Evolutionary conservation across 1,140 invertebrate genomes (phyloP).

Genomic region (Philotrypesis tridentata): DNA sequence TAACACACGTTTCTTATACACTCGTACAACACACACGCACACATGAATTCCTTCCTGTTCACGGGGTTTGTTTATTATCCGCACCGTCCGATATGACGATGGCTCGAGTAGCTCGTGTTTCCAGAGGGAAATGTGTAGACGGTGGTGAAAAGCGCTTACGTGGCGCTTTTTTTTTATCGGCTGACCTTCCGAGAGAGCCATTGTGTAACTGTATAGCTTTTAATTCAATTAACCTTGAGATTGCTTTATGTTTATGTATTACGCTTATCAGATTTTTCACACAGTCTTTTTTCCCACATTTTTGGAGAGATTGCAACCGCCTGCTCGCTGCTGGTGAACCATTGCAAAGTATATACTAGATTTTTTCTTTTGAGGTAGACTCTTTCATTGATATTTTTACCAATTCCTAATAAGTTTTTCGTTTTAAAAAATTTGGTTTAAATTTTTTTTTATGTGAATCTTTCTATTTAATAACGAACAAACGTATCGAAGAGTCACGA

Average conservation of each 20-base stretch:
- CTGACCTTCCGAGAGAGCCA: background rate
- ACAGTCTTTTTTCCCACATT: background rate
- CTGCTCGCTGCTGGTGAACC: too few relatives aligned
- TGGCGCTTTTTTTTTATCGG: background rate
- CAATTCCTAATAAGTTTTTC: too few relatives aligned
- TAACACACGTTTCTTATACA: conserved; percentile 49
- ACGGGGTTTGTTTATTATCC: background rate
- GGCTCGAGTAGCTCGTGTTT: conserved; percentile 13
- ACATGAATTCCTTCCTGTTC: conserved; percentile 29
- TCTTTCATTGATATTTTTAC: too few relatives aligned
- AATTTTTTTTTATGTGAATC: too few relatives aligned
- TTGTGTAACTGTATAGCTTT: background rate
- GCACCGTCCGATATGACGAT: background rate
- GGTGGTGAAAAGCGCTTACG: background rate
- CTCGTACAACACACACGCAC: background rate
- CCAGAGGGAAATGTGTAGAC: background rate
- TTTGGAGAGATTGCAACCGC: background rate
- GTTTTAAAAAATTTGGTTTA: too few relatives aligned
- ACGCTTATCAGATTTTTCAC: background rate
- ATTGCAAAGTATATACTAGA: too few relatives aligned
- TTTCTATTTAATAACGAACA: too few relatives aligned
- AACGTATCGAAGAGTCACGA: too few relatives aligned
- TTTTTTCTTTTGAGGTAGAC: too few relatives aligned
- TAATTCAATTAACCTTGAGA: conserved; percentile 25
- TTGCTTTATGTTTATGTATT: background rate